Evolutionary conservation across 2,113 vertebrate species (phyloP), one percentile per base, ranked within the genome.

Genomic region (Rafetus swinhoei): DNA sequence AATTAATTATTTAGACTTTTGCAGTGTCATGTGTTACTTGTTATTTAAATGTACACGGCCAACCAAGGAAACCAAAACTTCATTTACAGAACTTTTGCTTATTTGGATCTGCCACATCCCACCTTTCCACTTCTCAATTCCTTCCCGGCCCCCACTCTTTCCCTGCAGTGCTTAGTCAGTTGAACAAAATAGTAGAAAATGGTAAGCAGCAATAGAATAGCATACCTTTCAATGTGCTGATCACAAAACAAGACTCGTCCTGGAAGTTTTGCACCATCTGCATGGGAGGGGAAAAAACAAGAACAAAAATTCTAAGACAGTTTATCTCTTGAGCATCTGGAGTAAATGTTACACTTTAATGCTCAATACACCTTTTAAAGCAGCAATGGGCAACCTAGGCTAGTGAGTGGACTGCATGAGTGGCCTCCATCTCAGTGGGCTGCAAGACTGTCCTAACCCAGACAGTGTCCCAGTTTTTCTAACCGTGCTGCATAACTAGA

Each of bases 251-350:
- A 11, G 98, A 98, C 94, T 99, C 99, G 10, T 99, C 99, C 94
- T 98, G 98, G 96, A 99, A 99, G 97, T 99, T 99, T 96, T 99
- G 98, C 77, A 99, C 98, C 99, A 99, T 99, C 99, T 99, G 97
- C 96, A 98, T 94, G 88, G 56, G 53, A 93, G 95, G 94, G 27
- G 86, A 77, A 95, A 96, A 87, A 96, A 92, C 32, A 22, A 59
- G 24, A 59, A 52, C 79, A 94, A 90, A 88, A 92, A 92, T 80
- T 7, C 82, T 95, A 76, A 2, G 83, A 56, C n/a, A 9, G 32
- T n/a, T 69, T 32, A 35, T 19, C 32, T 69, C 65, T 69, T 69
- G 81, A 79, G 45, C 10, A 50, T 29, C 91, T 95, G 82, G 72
- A 77, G 85, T 72, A 88, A 53, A 79, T 69, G 13, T 89, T 93